Conservation (phyloP, 2,888 invertebrate species). For the Lampropteryx suffumata region DNA sequence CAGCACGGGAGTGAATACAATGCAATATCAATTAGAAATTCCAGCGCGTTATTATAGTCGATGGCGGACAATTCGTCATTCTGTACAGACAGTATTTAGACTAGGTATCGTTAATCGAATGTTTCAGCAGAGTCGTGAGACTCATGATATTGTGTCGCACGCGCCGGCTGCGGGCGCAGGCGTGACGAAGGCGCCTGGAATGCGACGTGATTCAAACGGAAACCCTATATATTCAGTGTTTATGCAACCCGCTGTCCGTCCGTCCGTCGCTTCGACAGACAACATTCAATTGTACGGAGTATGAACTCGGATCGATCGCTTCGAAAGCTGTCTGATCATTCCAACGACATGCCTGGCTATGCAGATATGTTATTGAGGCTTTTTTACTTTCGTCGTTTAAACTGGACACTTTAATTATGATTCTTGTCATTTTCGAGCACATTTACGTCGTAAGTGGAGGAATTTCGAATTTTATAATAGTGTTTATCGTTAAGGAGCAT, state of each 20-base stretch:
- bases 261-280: conserved; percentile 66
- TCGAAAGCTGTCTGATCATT: conserved; percentile 40
- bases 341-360: conserved; percentile 26
- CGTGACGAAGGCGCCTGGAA: conserved; percentile 78
- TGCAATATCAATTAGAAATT: conserved; percentile 64
- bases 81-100: conserved; percentile 57
- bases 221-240: conserved; percentile 78
- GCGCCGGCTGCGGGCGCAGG: conserved; percentile 54
- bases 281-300: conserved; percentile 52
- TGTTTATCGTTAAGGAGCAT: conserved; percentile 38
- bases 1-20: conserved; percentile 55
- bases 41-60: conserved; percentile 46
- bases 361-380: conserved; percentile 18
- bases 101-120: conserved; percentile 55
- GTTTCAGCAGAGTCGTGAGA: conserved; percentile 62
- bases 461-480: conserved; percentile 37
- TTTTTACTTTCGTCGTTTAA: conserved; percentile 26
- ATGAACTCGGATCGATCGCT: conserved; percentile 43
- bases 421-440: conserved; percentile 23
- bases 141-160: conserved; percentile 69
- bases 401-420: conserved; percentile 27
- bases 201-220: conserved; percentile 80
- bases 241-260: conserved; percentile 71
- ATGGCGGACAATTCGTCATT: conserved; percentile 55
- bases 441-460: conserved; percentile 15